Evolutionary conservation across 1,140 invertebrate genomes (phyloP), one percentile per base, ranked within the genome.

Genomic region (Helicoverpa armigera): DNA sequence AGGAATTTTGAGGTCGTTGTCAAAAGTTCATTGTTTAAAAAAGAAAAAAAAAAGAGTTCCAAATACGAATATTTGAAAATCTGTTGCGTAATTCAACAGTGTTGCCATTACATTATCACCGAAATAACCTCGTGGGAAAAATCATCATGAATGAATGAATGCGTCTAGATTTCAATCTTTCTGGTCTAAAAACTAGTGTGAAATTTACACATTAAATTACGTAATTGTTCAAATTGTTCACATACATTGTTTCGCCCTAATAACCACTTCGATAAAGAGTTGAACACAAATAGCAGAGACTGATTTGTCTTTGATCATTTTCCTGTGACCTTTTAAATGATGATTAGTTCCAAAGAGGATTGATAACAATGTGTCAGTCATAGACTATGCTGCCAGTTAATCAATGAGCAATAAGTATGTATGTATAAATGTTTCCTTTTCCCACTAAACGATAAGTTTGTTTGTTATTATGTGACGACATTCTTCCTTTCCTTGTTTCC

Each of bases 171-270:
- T 70, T 50, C n/a, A 58, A 79, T 79, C 77, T 79, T 60, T 72
- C 54, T 79, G 77, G 65, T 79, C 77, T 79, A 60, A 79, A 79
- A 67, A 78, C 50, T 23, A 18, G 54, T 79, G 35, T 72, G 51
- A 67, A 78, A 63, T 51, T 14, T 29, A 53, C 7, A 58, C 53
- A 18, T 23, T 1, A 23, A 23, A 23, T 76, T 76, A 51, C 56
- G 73, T 76, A 76, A 76, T 53, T 76, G 58, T 51, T 43, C 35
- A 43, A 5, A 43, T 23, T 23, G 23, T 23, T 50, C 29, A 50
- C 54, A 61, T 43, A 63, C 35, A 76, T 61, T 76, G 56, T 76
- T 13, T 29, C 73, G 73, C 73, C 43, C 73, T 76, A 76, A 61
- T 76, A 61, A 63, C n/a, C 48, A 51, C n/a, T 51, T 18, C 10